Conservation (phyloP, 2,888 invertebrate species). For the Melanargia galathea region DNA sequence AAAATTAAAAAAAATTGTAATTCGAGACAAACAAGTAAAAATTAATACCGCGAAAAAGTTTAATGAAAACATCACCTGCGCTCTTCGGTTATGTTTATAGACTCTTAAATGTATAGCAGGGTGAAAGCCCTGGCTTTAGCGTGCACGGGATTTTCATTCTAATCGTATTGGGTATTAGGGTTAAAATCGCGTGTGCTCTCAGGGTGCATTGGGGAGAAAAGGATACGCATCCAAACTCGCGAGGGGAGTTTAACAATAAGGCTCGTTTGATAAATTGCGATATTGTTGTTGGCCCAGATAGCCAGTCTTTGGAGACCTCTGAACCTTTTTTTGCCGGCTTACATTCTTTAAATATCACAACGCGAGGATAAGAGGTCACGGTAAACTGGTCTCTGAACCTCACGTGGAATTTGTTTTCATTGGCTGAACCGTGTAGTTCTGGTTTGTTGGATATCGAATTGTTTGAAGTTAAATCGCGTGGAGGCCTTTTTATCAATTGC, state of each 20-base stretch:
- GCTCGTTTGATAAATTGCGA: slow-evolving; percentile 80
- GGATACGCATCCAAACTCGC: slow-evolving; percentile 48
- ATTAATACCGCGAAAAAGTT: slow-evolving; percentile 67
- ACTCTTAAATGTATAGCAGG: slow-evolving; percentile 42
- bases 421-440: slow-evolving; percentile 45
- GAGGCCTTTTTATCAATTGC: slow-evolving; percentile 36
- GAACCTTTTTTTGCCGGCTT: slow-evolving; percentile 46
- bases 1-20: slow-evolving; percentile 11
- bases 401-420: slow-evolving; percentile 48
- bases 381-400: slow-evolving; percentile 39
- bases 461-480: slow-evolving; percentile 45
- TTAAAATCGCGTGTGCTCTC: slow-evolving; percentile 35
- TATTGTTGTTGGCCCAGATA: slow-evolving; percentile 61
- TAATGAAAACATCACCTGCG: slow-evolving; percentile 74
- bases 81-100: slow-evolving; percentile 48
- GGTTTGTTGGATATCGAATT: slow-evolving; percentile 47
- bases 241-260: slow-evolving; percentile 71
- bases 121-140: slow-evolving; percentile 27
- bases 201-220: slow-evolving; percentile 49
- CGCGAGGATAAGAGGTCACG: slow-evolving; percentile 34
- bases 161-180: slow-evolving; percentile 19
- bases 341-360: slow-evolving; percentile 37
- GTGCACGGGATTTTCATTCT: slow-evolving; percentile 31
- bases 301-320: slow-evolving; percentile 54
- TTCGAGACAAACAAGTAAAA: slow-evolving; percentile 49